These are phyloP conservation scores for Archilochus colubris DNA, from an alignment of 2,113 vertebrate genomes.

Conservation along the genomic window DNA sequence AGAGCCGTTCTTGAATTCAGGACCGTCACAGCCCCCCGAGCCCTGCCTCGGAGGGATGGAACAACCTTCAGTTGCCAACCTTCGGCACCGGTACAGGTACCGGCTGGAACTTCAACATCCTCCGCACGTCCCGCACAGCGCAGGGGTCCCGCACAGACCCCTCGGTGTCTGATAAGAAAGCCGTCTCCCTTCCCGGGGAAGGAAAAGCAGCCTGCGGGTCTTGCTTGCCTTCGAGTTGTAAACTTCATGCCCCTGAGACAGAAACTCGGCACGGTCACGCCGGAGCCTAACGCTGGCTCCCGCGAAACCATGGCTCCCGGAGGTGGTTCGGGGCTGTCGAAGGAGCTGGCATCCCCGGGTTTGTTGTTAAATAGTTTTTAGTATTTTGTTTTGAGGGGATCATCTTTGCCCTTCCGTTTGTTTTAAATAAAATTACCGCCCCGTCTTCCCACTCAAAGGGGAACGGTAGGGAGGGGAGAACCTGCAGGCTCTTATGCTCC, in stretches of 20 bases:
- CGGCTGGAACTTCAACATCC: not conserved
- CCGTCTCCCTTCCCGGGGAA: not conserved
- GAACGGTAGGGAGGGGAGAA: not conserved
- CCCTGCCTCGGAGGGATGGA: not conserved
- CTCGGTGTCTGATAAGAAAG: not conserved
- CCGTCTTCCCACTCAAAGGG: not conserved
- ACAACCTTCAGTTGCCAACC: not conserved
- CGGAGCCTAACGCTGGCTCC: not conserved
- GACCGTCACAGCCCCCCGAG: rapidly evolving
- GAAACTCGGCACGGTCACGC: too few species aligned
- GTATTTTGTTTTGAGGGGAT: not conserved
- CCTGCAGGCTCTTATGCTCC: not conserved
- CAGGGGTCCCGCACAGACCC: too few species aligned
- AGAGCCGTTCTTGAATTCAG: not conserved
- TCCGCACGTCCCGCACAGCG: rapidly evolving
- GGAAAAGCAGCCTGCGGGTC: too few species aligned
- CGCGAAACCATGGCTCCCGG: not conserved
- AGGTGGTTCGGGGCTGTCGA: not conserved
- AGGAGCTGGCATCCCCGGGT: not conserved
- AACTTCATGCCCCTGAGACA: not conserved
- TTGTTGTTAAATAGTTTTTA: too few species aligned
- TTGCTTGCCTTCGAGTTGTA: not conserved
- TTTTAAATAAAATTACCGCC: not conserved
- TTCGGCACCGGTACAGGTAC: not conserved
- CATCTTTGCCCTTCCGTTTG: not conserved